Base-by-base conservation (phyloP, 2,888 invertebrate species). In the Automeris io region DNA sequence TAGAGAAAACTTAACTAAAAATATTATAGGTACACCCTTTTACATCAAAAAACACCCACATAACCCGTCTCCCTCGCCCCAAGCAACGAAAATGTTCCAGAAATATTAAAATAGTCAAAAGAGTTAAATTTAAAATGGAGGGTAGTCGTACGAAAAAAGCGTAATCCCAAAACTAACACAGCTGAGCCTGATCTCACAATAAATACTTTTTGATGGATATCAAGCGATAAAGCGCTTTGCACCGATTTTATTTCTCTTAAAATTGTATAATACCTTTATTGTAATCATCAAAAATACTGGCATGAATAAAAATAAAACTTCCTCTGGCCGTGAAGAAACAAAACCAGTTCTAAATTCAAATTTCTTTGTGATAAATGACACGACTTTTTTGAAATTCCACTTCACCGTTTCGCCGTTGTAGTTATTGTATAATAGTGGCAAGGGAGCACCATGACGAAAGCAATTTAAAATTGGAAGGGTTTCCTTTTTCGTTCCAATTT, bases 41-140 rank as follows among this genome's bases (percentile, higher is more conserved):
- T 71, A 66, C 69, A 60, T 59, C 59, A 66, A 65, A 70, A 71
- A 68, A 66, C 72, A 52, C 67, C 62, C 61, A 63, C 65, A 70
- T 61, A 54, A 50, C 33, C 19, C 33, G 33, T n/a, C 54, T 50
- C 77, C 80, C 82, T 79, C 80, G 61, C 79, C 80, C 80, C 40
- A 72, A 70, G 59, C 67, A 67, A 71, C 29, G 2, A 75, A 79
- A 75, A 76, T 69, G 62, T 76, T 75, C 75, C 72, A 76, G 69
- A 82, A 83, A 81, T 85, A 85, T 85, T 86, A 82, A 85, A 86
- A 85, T 79, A 81, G 80, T 79, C 73, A 81, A 85, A 85, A 83
- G 85, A 83, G 85, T 85, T 86, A 81, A 85, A 85, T 77, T 80
- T 85, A 78, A 85, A 82, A 77, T 59, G 68, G 67, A 75, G 80